Percentiles rank a stretch among this genome's conserved stretches.
Conservation (phyloP, 2,113 vertebrate genomes). For the Alaudala cheleensis region DNA sequence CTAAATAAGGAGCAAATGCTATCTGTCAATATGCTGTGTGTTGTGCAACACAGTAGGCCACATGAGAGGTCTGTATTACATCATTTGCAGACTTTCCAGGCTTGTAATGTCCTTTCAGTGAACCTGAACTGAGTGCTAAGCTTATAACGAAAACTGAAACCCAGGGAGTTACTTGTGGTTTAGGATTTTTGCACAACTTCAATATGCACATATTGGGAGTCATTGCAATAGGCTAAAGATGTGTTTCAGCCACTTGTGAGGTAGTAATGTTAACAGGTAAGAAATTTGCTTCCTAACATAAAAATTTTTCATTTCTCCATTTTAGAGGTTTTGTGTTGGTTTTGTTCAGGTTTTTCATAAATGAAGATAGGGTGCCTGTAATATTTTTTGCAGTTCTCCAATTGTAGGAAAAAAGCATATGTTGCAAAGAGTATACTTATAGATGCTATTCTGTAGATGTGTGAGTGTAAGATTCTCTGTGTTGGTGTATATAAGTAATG, state of each 20-base stretch:
- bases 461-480: not conserved
- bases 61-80: slow-evolving; percentile 6
- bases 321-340: not conserved
- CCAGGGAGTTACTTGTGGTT: slow-evolving; percentile 42
- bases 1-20: not conserved
- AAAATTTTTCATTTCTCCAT: not conserved
- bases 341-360: not conserved
- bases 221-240: slow-evolving; percentile 12
- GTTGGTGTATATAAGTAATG: not conserved
- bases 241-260: slow-evolving; percentile 27
- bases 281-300: slow-evolving; percentile 17
- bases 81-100: slow-evolving; percentile 9
- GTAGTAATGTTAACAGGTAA: slow-evolving; percentile 6
- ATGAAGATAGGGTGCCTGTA: not conserved
- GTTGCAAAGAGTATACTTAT: not conserved
- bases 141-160: slow-evolving; percentile 51
- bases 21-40: not conserved
- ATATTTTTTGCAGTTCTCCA: not conserved
- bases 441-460: not conserved
- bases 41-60: not conserved
- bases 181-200: slow-evolving; percentile 35
- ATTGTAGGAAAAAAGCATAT: not conserved
- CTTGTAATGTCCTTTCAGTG: slow-evolving; percentile 61
- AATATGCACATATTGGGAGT: not conserved
- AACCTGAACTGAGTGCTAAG: slow-evolving; percentile 43